Base-by-base conservation (phyloP, 1,140 invertebrate genomes). In the Alviniconcha marisindica region DNA sequence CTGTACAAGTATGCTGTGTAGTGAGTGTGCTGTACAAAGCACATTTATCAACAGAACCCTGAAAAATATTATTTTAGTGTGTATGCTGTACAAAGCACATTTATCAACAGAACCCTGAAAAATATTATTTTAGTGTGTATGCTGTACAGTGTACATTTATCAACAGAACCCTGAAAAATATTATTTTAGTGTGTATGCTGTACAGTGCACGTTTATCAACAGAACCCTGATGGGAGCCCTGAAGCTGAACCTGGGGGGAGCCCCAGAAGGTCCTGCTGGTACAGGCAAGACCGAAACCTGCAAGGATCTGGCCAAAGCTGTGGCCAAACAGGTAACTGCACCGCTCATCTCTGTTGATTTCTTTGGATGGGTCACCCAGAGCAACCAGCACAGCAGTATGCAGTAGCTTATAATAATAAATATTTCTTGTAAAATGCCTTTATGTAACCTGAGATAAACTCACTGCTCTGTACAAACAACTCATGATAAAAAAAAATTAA, bases 201-300 rank as follows among this genome's bases (percentile, higher is more conserved):
- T 54, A 12, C 7, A 10, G 44, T 48, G 44, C 18, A 18, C 18
- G 44, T 71, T 21, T 77, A 51, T 83, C 79, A 84, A 28, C 82
- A 93, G 93, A 89, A 94, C 93, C 44, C 87, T 93, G 82, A 93
- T 93, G 93, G 91, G 93, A 81, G 93, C 93, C n/a, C 82, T 94
- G 84, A 93, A 93, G 82, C 81, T 93, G 83, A 93, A 93, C 85
- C 89, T 93, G 28, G 93, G 93, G 81, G 93, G 93, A 40, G 93
- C 93, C 18, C 93, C 93, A 31, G 93, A 93, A 81, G 93, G 93
- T 21, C 93, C 93, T 77, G 93, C 93, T 78, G 93, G 93, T 74
- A 94, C 93, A 56, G 93, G 93, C 10, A 97, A 96, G 71, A 98
- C 97, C 0, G 97, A 98, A 92, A 95, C 97, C 83, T 97, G 96